Base-by-base conservation (phyloP, 1,140 invertebrate species). In the Dreissena rostriformis region DNA sequence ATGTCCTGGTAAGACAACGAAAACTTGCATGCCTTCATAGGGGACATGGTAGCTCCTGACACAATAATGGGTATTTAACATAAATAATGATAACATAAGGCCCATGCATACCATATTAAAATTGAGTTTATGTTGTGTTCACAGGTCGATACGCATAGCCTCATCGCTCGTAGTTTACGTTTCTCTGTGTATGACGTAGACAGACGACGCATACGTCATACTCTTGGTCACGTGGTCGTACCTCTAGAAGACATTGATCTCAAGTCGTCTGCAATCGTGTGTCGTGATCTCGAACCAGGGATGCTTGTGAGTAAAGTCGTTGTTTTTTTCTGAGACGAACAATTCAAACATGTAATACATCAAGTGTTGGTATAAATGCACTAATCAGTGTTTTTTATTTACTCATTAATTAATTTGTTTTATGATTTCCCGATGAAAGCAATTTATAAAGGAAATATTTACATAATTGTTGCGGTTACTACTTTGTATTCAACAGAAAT, bases 181-280 rank as follows among this genome's bases (percentile, higher is more conserved):
- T 90, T 93, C 68, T 92, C 91, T 26, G 91, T 93, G 7, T 93
- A 93, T 87, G 92, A 93, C 77, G 90, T 93, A 1, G 92, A 93
- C 86, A 92, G 88, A 83, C 80, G 90, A 22, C 86, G 90, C 39
- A 87, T 93, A 39, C 90, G 92, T 29, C 92, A 93, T 72, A 91
- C 88, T n/a, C 84, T 93, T 17, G 92, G 92, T 79, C 92, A 93
- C 83, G 89, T 90, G 28, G 78, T 92, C 66, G 83, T 92, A 7
- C 82, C 90, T 10, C 81, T 93, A 1, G 73, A 72, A 53, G 90
- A 90, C 26, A 28, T 90, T 10, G 91, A 93, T 68, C 72, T 92
- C 11, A 86, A 86, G 6, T 90, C 88, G 71, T 88, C 86, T 29
- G 88, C 89, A 14, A 66, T 87, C 1, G 70, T 90, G 28, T 92